These are phyloP conservation scores for Euplexia lucipara DNA, from an alignment of 2,888 invertebrate species.

Conservation along the genomic window DNA sequence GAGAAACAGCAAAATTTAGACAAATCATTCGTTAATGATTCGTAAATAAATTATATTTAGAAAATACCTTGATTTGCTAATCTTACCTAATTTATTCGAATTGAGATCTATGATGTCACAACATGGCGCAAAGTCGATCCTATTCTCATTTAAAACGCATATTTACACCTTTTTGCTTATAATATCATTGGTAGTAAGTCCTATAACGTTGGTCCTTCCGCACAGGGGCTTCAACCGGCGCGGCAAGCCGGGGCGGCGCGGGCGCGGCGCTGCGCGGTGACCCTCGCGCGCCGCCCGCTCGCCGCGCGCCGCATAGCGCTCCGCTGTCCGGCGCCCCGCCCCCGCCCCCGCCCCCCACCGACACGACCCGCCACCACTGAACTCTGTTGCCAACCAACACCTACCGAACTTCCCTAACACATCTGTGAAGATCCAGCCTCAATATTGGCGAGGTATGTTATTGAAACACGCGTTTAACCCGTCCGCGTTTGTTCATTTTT, in stretches of 20 bases:
- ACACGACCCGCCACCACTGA: constrained; percentile 17
- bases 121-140: too few relatives aligned
- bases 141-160: too few relatives aligned
- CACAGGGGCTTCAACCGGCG: constrained; percentile 88
- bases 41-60: too few relatives aligned
- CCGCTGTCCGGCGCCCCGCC: background rate
- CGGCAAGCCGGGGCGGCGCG: constrained; percentile 85
- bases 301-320: constrained; percentile 68
- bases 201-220: too few relatives aligned
- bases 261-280: constrained; percentile 80
- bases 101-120: too few relatives aligned
- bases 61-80: too few relatives aligned
- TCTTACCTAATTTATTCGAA: too few relatives aligned
- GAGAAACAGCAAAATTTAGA: too few relatives aligned
- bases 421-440: constrained; percentile 29
- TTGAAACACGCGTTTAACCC: constrained; percentile 12
- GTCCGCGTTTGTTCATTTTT: constrained; percentile 43
- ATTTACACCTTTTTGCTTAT: too few relatives aligned
- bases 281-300: constrained; percentile 64
- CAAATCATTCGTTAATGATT: too few relatives aligned
- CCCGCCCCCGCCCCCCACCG: background rate
- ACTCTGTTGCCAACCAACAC: constrained; percentile 34
- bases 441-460: constrained; percentile 7
- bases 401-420: constrained; percentile 6
- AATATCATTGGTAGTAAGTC: too few relatives aligned